Percentiles rank a stretch among this genome's conserved stretches.
These are phyloP conservation scores for Periphyllus acericola DNA, from an alignment of 2,888 invertebrate species.

Conservation along the genomic window DNA sequence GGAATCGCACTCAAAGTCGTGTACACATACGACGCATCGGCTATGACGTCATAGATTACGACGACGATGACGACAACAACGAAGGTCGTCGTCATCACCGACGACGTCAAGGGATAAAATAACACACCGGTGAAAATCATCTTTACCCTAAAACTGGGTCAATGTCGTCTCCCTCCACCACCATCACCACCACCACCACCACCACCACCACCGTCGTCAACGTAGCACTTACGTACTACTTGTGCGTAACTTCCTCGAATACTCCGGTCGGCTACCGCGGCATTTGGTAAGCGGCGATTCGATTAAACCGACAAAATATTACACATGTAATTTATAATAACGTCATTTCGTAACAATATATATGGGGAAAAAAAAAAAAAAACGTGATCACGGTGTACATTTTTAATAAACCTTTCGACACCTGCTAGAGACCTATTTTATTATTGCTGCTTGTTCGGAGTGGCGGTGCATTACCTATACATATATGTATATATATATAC, in stretches of 20 bases:
- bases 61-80: not conserved
- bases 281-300: slow-evolving; percentile 50
- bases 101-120: slow-evolving; percentile 25
- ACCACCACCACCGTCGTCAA: not conserved
- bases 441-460: not conserved
- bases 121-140: slow-evolving; percentile 6
- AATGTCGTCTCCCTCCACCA: slow-evolving; percentile 23
- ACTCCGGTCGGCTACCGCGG: not conserved
- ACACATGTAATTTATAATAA: not conserved
- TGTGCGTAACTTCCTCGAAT: not conserved
- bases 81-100: slow-evolving; percentile 6
- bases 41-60: not conserved
- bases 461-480: not conserved
- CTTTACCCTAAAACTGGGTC: slow-evolving; percentile 46
- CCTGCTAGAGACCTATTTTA: not conserved
- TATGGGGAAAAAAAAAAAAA: not conserved
- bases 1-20: not conserved
- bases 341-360: not conserved
- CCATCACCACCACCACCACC: not conserved
- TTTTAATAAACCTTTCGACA: slow-evolving; percentile 5
- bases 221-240: too few species aligned
- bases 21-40: not conserved
- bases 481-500: not conserved
- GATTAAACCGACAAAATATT: slow-evolving; percentile 45
- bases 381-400: not conserved